These are phyloP conservation scores for Discoglossus pictus DNA, from an alignment of 2,797 vertebrate genomes.

Conservation along the genomic window DNA sequence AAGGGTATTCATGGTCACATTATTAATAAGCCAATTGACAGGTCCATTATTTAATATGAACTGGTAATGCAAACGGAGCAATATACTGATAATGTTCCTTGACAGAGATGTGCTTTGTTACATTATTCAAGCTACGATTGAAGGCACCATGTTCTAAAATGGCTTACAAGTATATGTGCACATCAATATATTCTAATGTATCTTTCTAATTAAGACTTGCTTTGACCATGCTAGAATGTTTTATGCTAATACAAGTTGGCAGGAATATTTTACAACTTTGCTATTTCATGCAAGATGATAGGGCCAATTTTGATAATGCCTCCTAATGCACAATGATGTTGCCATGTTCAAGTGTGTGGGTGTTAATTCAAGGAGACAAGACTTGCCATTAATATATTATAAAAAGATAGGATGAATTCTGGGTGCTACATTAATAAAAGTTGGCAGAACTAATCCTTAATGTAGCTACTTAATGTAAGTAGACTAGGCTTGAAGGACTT, in stretches of 20 bases:
- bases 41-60: constrained; percentile 8
- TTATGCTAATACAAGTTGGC: constrained; percentile 34
- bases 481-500: constrained; percentile 7
- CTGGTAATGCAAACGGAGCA: constrained; percentile 9
- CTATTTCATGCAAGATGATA: constrained; percentile 21
- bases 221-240: constrained; percentile 12
- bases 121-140: constrained; percentile 2
- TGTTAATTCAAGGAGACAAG: constrained; percentile 40
- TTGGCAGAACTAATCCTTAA: constrained; percentile 18
- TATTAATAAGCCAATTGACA: constrained; percentile 22
- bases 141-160: constrained; percentile 21
- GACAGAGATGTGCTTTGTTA: constrained; percentile 17
- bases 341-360: constrained; percentile 19
- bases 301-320: constrained; percentile 37
- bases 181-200: constrained; percentile 31
- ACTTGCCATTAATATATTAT: constrained; percentile 35
- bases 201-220: constrained; percentile 29
- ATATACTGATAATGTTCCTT: constrained; percentile 5
- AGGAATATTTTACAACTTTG: constrained; percentile 32
- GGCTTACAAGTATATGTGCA: constrained; percentile 26
- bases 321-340: constrained; percentile 37
- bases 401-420: constrained; percentile 22
- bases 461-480: constrained; percentile 5
- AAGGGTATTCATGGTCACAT: too few relatives aligned
- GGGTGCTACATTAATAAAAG: constrained; percentile 28